Evolutionary conservation across 2,888 invertebrate genomes (phyloP), one percentile per base, ranked within the genome.

Genomic region (Dyspetes luteomarginatus): DNA sequence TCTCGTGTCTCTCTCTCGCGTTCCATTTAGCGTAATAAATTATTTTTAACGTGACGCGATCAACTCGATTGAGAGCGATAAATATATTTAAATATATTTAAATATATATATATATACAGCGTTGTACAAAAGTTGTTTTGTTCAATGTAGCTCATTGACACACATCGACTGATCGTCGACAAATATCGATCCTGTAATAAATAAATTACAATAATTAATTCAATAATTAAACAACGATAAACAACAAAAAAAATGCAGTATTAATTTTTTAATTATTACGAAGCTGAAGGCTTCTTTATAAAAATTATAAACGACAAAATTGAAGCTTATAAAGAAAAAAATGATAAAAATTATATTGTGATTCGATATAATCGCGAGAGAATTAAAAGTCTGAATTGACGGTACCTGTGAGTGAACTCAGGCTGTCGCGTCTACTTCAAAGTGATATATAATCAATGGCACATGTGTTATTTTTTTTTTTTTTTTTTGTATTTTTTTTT

Each of bases 41-140:
- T 60, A 60, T 72, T 72, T 72, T 60, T 58, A 60, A 50, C 71
- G 15, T 24, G 48, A n/a, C 58, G n/a, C n/a, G 71, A 50, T 50
- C 43, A 48, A 45, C 58, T 48, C 30, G 50, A 36, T 71, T 30
- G 58, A 4, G 36, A 12, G 17, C 12, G 9, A 12, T 2, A 45
- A 41, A 68, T 24, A 50, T 36, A 7, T 36, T 9, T 12, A 36
- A 36, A 12, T 60, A 60, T 41, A 41, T 41, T 19, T 60, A 41
- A 36, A 19, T 1, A 36, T 7, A 17, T 19, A 48, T 5, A 30
- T 15, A 30, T 17, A 26, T n/a, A n/a, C n/a, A n/a, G n/a, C n/a
- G n/a, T 2, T 30, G 26, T 58, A 36, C 36, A 3, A 7, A 7
- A 36, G 36, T 36, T n/a, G 12, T 36, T 36, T 12, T 36, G 36